These are phyloP conservation scores for Baryphthengus martii DNA, from an alignment of 2,113 vertebrate species.

Conservation along the genomic window DNA sequence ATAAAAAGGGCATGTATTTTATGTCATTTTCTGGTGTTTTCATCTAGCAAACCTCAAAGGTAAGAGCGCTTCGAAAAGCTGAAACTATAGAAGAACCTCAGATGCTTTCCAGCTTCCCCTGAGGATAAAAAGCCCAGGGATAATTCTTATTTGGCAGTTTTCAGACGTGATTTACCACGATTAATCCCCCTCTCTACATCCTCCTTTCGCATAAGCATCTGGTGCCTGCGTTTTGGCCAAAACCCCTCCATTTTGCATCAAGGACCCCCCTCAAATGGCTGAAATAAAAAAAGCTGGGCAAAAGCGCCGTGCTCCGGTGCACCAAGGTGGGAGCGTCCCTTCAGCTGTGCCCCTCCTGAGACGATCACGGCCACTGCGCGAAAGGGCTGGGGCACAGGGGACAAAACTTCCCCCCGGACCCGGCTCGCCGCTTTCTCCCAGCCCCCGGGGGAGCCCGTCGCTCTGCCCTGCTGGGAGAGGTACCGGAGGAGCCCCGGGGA, in stretches of 20 bases:
- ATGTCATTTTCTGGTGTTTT: background rate
- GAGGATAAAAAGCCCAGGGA: background rate
- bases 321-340: rapidly evolving
- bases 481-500: rapidly evolving
- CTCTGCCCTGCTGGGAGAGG: background rate
- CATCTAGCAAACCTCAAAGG: background rate
- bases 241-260: background rate
- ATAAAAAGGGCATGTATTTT: background rate
- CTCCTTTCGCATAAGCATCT: too few relatives aligned
- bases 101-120: background rate
- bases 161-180: rapidly evolving
- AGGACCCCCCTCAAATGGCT: background rate
- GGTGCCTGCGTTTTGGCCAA: background rate
- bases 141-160: background rate
- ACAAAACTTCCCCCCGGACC: too few relatives aligned
- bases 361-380: background rate
- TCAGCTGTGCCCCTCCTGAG: background rate
- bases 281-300: too few relatives aligned
- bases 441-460: background rate
- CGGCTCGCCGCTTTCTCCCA: rapidly evolving
- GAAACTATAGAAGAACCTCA: background rate
- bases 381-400: background rate
- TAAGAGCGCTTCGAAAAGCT: background rate
- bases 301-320: too few relatives aligned
- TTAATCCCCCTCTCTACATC: too few relatives aligned